A percentile compares a stretch with the other conserved stretches of the same genome.
Conservation (phyloP, 2,113 vertebrate species). For the Scopus umbretta region DNA sequence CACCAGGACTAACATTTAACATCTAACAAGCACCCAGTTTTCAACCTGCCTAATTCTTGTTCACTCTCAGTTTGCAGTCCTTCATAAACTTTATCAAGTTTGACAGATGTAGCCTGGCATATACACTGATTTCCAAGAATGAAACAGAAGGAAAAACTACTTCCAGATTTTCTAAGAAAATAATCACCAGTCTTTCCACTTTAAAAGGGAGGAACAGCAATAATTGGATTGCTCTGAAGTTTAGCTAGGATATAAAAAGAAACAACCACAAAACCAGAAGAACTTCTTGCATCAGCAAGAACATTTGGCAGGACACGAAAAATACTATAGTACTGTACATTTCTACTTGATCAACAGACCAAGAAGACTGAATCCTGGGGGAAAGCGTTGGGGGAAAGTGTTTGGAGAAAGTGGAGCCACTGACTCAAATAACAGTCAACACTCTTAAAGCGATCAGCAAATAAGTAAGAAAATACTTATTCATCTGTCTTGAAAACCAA, state of each 20-base stretch:
- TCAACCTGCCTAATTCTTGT: neutral
- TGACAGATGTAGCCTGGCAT: neutral
- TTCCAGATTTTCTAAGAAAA: neutral
- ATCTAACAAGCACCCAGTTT: neutral
- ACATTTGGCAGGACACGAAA: neutral
- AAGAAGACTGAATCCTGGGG: neutral
- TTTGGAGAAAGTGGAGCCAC: neutral
- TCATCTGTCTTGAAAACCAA: neutral
- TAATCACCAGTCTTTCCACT: neutral
- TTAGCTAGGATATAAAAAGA: neutral
- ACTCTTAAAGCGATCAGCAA: neutral
- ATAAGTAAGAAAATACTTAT: neutral
- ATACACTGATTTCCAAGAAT: neutral
- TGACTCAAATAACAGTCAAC: neutral
- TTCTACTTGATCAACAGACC: neutral
- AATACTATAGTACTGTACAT: neutral
- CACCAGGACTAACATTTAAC: neutral
- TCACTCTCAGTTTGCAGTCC: neutral
- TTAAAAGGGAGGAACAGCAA: neutral
- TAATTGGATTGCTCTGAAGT: neutral
- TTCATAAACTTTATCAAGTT: neutral
- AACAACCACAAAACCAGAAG: neutral
- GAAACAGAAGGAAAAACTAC: neutral
- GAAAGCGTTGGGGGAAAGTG: accelerated
- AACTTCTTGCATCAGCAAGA: neutral